phyloP scores from a whole-genome alignment of 2,113 vertebrate genomes.

The Macquaria ambigua region DNA sequence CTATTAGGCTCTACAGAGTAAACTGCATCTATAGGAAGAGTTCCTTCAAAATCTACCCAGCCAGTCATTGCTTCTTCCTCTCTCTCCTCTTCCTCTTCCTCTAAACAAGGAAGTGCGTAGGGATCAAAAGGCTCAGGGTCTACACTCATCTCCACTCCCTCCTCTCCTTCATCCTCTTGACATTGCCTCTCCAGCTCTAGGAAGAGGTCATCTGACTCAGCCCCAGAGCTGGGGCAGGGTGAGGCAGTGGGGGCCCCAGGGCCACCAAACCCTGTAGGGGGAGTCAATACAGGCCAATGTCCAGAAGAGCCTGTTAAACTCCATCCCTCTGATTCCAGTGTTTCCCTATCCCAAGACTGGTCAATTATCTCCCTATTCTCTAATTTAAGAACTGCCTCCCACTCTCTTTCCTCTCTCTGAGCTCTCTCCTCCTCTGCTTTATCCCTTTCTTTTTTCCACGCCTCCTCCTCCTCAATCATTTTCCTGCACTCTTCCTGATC shows the following conservation, averaged over 20 bases:
- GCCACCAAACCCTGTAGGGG: constrained; percentile 83
- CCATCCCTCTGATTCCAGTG: constrained; percentile 80
- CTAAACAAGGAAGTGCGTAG: constrained; percentile 66
- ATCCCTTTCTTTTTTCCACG: constrained; percentile 81
- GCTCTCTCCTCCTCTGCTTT: constrained; percentile 76
- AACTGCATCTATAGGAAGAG: constrained; percentile 60
- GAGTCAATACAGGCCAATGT: constrained; percentile 84
- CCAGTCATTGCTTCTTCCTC: constrained; percentile 39
- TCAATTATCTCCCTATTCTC: constrained; percentile 80
- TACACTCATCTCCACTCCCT: constrained; percentile 75
- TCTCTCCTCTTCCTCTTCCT: constrained; percentile 70
- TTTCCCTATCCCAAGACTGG: constrained; percentile 78
- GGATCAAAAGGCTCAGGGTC: constrained; percentile 70
- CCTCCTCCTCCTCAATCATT: constrained; percentile 49
- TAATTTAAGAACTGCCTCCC: constrained; percentile 86
- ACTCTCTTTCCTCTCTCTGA: constrained; percentile 87
- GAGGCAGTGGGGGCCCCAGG: constrained; percentile 75
- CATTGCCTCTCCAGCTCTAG: constrained; percentile 95
- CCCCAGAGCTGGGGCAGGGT: constrained; percentile 87
- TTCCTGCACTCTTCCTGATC: constrained; percentile 40
- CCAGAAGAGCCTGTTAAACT: constrained; percentile 77
- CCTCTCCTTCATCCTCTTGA: constrained; percentile 79
- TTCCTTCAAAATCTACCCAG: constrained; percentile 55
- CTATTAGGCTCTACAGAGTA: constrained; percentile 35
- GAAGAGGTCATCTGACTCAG: constrained; percentile 95